A percentile compares a stretch with the other conserved stretches of the same genome.
These are phyloP conservation scores for Drosophila austrosaltans DNA, from an alignment of 2,888 invertebrate species.

Conservation along the genomic window DNA sequence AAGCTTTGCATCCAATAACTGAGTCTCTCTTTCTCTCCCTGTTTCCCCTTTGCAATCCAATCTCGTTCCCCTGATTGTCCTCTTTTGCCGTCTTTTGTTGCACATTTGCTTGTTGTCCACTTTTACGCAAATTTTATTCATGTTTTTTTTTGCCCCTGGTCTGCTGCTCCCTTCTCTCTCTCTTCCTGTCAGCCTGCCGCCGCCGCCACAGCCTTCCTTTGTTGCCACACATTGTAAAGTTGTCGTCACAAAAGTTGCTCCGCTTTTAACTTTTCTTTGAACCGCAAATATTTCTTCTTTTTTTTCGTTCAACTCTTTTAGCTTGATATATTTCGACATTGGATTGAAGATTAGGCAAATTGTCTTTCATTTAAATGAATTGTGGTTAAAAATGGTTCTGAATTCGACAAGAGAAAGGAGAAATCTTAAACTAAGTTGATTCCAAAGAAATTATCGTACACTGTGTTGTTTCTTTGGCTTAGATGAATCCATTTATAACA, in stretches of 20 bases:
- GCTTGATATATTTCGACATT: slow-evolving; percentile 5
- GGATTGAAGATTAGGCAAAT: slow-evolving; percentile 13
- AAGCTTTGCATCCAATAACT: slow-evolving; percentile 59
- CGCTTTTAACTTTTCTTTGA: slow-evolving; percentile 15
- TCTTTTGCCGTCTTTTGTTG: slow-evolving; percentile 25
- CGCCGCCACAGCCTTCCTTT: neutral
- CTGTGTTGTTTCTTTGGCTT: too few relatives aligned
- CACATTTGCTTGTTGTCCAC: slow-evolving; percentile 67
- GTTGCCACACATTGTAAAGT: slow-evolving; percentile 15
- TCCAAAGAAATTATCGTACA: too few relatives aligned
- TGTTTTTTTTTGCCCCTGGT: slow-evolving; percentile 49
- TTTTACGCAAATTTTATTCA: slow-evolving; percentile 77
- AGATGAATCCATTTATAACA: too few relatives aligned
- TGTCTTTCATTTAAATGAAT: slow-evolving; percentile 16
- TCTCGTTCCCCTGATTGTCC: slow-evolving; percentile 21
- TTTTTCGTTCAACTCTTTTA: neutral
- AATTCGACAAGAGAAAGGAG: neutral
- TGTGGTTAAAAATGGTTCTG: neutral
- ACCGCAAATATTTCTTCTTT: neutral
- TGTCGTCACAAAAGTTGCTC: slow-evolving; percentile 19
- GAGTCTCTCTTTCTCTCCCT: neutral
- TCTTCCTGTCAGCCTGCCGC: neutral
- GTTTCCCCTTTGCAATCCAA: slow-evolving; percentile 4
- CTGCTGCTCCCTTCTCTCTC: slow-evolving; percentile 29
- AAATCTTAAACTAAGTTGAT: neutral